phyloP scores from a whole-genome alignment of 1,140 invertebrate species.

The Zaprionus taronus region DNA sequence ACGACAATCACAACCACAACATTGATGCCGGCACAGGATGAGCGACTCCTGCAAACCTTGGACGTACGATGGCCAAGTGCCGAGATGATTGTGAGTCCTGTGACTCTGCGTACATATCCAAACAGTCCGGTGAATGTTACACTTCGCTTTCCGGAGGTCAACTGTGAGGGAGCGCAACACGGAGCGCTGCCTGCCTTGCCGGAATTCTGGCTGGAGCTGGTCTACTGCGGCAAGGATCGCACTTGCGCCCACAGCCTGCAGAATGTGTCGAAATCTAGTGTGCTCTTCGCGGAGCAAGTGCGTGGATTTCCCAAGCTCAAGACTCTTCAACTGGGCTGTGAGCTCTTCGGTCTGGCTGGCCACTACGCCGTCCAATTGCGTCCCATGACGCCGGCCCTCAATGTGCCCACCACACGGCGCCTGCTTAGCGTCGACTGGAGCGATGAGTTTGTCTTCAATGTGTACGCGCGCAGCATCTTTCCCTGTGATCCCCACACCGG shows the following conservation, averaged over 20 bases:
- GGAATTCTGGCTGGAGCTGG: conserved; percentile 89
- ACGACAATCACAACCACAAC: conserved; percentile 63
- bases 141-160: conserved; percentile 89
- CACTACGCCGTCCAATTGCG: conserved; percentile 89
- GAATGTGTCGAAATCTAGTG: conserved; percentile 84
- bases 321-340: conserved; percentile 88
- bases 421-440: conserved; percentile 90
- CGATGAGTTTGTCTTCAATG: conserved; percentile 92
- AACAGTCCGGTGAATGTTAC: conserved; percentile 89
- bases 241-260: conserved; percentile 58
- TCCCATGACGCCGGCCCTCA: conserved; percentile 85
- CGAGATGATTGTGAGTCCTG: conserved; percentile 89
- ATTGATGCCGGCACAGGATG: conserved; percentile 70
- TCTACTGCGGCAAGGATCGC: conserved; percentile 90
- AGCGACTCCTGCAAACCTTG: conserved; percentile 74
- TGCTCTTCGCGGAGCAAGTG: conserved; percentile 89
- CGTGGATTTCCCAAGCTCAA: conserved; percentile 88
- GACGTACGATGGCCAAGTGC: conserved; percentile 92
- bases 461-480: conserved; percentile 91
- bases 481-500: conserved; percentile 89
- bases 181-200: conserved; percentile 86
- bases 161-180: conserved; percentile 85
- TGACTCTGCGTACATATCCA: conserved; percentile 91
- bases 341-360: conserved; percentile 91
- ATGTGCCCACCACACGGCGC: conserved; percentile 87